Percentiles rank a stretch among this genome's conserved stretches.
Evolutionary conservation across 2,888 invertebrate genomes (phyloP).

Genomic region (Ophioninae sp.): DNA sequence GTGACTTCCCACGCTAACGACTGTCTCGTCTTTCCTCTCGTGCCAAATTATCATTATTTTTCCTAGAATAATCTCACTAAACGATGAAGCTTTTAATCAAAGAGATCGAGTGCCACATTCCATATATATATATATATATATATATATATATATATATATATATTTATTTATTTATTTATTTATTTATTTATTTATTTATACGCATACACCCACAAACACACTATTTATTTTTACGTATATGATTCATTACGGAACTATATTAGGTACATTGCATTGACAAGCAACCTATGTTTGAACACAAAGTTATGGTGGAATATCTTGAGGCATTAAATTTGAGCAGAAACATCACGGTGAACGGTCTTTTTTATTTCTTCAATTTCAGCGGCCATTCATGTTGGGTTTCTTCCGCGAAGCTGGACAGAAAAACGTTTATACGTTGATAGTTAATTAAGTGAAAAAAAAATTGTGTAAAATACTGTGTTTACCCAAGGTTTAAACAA

Average conservation of each 20-base stretch:
- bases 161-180: not conserved
- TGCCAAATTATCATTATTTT: slow-evolving; percentile 50
- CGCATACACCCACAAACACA: too few relatives aligned
- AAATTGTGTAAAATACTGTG: too few relatives aligned
- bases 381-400: too few relatives aligned
- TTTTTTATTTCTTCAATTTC: too few relatives aligned
- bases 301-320: not conserved
- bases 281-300: not conserved
- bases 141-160: not conserved
- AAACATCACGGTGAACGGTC: not conserved
- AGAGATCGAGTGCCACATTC: slow-evolving; percentile 9
- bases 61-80: slow-evolving; percentile 23
- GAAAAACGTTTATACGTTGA: too few relatives aligned
- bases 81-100: slow-evolving; percentile 34
- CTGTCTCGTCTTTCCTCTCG: slow-evolving; percentile 27
- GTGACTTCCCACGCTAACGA: slow-evolving; percentile 54
- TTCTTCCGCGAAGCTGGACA: too few relatives aligned
- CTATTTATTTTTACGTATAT: not conserved
- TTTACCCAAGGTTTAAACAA: too few relatives aligned
- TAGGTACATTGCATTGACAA: not conserved
- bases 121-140: slow-evolving; percentile 3
- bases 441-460: too few relatives aligned
- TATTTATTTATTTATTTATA: too few relatives aligned
- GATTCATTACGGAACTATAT: not conserved
- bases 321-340: not conserved